phyloP scores from a whole-genome alignment of 2,113 vertebrate genomes.

The Oncorhynchus masou region DNA sequence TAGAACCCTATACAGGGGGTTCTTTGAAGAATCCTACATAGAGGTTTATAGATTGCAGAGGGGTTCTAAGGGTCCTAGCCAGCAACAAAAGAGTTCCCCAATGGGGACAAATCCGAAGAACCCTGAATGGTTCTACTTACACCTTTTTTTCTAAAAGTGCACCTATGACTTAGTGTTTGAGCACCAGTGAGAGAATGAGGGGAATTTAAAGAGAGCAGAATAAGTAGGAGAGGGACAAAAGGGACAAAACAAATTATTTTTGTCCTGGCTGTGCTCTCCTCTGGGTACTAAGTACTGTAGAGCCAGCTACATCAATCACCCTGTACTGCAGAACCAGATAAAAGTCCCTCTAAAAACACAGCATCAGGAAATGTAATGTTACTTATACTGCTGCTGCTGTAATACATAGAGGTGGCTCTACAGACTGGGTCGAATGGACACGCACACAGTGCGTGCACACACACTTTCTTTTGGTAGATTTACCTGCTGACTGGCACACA shows the following conservation, averaged over 20 bases:
- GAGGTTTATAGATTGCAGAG: too few relatives aligned
- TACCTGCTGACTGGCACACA: neutral
- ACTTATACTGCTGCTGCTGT: neutral
- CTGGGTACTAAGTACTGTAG: slow-evolving; percentile 17
- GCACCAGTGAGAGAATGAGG: neutral
- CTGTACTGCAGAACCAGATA: slow-evolving; percentile 25
- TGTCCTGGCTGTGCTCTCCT: slow-evolving; percentile 29
- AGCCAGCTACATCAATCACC: slow-evolving; percentile 44
- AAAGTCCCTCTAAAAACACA: slow-evolving; percentile 46
- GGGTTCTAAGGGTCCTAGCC: too few relatives aligned
- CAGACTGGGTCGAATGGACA: neutral
- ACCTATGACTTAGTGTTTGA: neutral
- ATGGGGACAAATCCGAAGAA: too few relatives aligned
- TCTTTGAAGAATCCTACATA: too few relatives aligned
- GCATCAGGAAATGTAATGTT: slow-evolving; percentile 21
- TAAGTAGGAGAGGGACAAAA: neutral
- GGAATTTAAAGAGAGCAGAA: slow-evolving; percentile 5
- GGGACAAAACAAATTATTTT: slow-evolving; percentile 18
- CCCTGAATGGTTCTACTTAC: too few relatives aligned
- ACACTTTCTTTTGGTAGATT: neutral
- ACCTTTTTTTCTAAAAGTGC: too few relatives aligned
- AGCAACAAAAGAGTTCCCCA: too few relatives aligned
- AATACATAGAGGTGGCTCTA: slow-evolving; percentile 1
- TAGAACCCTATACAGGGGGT: too few relatives aligned
- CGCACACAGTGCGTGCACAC: neutral